Evolutionary conservation across 2,797 vertebrate species (phyloP), one percentile per base, ranked within the genome.

Genomic region (Mormyrops attenuatus): DNA sequence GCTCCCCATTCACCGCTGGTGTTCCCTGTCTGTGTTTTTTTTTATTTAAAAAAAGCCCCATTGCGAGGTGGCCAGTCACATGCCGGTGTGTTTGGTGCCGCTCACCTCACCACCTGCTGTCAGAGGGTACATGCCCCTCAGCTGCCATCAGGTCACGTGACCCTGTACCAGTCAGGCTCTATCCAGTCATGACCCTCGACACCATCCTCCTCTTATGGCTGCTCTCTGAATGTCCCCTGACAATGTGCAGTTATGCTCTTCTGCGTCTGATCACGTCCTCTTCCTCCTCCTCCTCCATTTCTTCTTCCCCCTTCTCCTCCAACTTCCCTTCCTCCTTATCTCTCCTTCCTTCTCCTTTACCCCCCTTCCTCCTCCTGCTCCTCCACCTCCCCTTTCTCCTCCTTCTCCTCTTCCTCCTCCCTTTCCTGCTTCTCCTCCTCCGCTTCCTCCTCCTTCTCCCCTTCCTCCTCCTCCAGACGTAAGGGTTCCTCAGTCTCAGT

Each of bases 401-500:
- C 7, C 26, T 13, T 17, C 53, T 57, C 52, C 52, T 13, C 13
- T 2, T 53, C 52, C 52, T 53, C 52, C 13, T 53, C 4, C 53
- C 3, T 4, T 15, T 53, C 52, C 52, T 15, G 13, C 13, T 53
- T 2, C 52, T 53, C 50, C 50, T 49, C 50, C 11, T 3, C 50
- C 11, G 2, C 11, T 9, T 13, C 9, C 13, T 52, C 7, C 49
- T 9, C 8, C 49, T 50, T 8, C 26, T 66, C 63, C 22, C 3
- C 3, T 1, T 66, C 17, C 38, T 80, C 38, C 77, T 85, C 22
- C 26, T 85, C 22, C 47, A 52, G 82, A 85, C 47, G 82, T 85
- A 85, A 85, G 44, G 44, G n/a, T 52, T 26, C 82, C n/a, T 85
- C 82, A 5, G 44, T 85, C n/a, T 85, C 82, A 9, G 82, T 85